Base-by-base conservation (phyloP, 2,888 invertebrate genomes). In the Drosophila pseudotakahashii region DNA sequence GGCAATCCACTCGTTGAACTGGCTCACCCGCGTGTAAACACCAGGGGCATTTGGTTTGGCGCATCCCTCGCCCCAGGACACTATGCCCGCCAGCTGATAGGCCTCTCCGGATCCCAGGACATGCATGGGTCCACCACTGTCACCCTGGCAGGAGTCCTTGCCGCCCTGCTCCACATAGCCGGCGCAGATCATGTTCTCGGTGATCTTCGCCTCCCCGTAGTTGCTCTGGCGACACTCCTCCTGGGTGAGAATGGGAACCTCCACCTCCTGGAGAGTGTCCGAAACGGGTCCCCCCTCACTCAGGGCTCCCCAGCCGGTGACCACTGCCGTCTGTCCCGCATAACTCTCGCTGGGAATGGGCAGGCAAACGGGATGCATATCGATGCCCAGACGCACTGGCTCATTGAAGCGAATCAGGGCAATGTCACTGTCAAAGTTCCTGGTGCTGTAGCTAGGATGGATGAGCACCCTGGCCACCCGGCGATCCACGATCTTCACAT, bases 401-500 rank as follows among this genome's bases (percentile, higher is more conserved):
- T 94, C 92, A 64, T 94, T 94, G 61, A 97, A 91, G 79, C 94
- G 94, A 13, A 98, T 89, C 16, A 97, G 90, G 0, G 97, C 97
- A 64, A 97, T 96, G 84, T 97, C 97, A 86, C 97, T 97, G 70
- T 97, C 95, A 84, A 96, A 97, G 69, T 94, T 95, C 7, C 93
- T 92, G 0, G 94, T 93, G 78, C 95, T 95, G 91, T 97, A 97
- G 2, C 93, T 92, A 41, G 93, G 93, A 87, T 96, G 95, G 19
- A 93, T 92, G 14, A 93, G 91, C 7, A 94, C 92, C 41, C 91
- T 91, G 36, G 89, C 89, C 2, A 94, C 93, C 47, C 91, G 74
- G 19, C 91, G 81, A 61, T 90, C 88, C 70, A 92, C 89, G 34
- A 83, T 82, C 7, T 88, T 85, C 4, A 89, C 88, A 32, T 83